Evolutionary conservation across 2,113 vertebrate genomes (phyloP).

Genomic region (Ailurus styani): DNA sequence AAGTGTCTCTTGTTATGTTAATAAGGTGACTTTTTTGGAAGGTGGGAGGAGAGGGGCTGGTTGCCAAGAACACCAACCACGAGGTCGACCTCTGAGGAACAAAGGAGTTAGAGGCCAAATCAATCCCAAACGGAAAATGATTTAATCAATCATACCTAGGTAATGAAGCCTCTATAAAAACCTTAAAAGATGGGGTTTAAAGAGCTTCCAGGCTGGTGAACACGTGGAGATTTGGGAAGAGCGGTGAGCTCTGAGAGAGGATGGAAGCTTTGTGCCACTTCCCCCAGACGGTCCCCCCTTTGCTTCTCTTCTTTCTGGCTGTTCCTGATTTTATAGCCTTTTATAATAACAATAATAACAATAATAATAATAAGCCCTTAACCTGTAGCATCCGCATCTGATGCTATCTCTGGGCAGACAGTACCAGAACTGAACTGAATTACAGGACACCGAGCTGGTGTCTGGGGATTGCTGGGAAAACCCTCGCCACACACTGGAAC

Average conservation of each 20-base stretch:
- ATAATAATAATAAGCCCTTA: background rate
- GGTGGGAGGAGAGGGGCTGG: background rate
- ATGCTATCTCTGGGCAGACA: background rate
- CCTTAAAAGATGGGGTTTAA: background rate
- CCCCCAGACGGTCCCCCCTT: background rate
- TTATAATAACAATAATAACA: too few species aligned
- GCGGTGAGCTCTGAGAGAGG: background rate
- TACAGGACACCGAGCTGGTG: background rate
- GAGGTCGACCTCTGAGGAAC: background rate
- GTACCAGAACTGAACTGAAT: background rate
- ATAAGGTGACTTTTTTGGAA: background rate
- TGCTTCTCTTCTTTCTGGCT: background rate
- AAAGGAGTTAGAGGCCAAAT: background rate
- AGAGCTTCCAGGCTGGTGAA: background rate
- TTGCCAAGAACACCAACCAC: background rate
- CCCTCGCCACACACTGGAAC: background rate
- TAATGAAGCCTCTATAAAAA: background rate
- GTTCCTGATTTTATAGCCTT: background rate
- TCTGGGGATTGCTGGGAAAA: background rate
- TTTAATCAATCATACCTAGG: background rate
- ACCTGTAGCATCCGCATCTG: background rate
- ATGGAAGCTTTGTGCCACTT: background rate
- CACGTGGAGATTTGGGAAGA: background rate
- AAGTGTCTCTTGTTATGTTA: background rate
- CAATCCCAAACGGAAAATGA: background rate